Conservation (phyloP, 2,888 invertebrate genomes). For the Lobophora halterata region DNA sequence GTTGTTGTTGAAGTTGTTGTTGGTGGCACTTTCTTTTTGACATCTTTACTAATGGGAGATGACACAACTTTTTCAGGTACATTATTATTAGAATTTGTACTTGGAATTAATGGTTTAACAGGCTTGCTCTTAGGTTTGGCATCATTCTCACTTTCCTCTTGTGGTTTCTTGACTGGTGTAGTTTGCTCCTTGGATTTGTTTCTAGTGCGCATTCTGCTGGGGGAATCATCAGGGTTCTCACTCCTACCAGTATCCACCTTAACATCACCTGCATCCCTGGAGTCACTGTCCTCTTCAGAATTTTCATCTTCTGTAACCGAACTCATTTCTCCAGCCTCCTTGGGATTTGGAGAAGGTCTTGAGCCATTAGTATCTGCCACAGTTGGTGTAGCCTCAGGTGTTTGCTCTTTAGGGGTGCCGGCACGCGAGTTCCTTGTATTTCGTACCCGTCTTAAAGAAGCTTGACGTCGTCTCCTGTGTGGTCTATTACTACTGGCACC, state of each 20-base stretch:
- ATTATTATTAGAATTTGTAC: slow-evolving; percentile 71
- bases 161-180: slow-evolving; percentile 71
- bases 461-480: slow-evolving; percentile 93
- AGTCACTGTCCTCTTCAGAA: slow-evolving; percentile 97
- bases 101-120: slow-evolving; percentile 59
- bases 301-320: slow-evolving; percentile 94
- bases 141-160: slow-evolving; percentile 76
- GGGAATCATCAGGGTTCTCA: slow-evolving; percentile 89
- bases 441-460: slow-evolving; percentile 92
- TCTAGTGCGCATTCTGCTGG: slow-evolving; percentile 93
- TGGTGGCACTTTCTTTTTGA: slow-evolving; percentile 62
- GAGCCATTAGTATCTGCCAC: slow-evolving; percentile 75
- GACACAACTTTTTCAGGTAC: slow-evolving; percentile 59
- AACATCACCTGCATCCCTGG: slow-evolving; percentile 89
- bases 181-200: slow-evolving; percentile 90
- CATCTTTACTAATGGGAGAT: slow-evolving; percentile 66
- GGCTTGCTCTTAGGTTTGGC: slow-evolving; percentile 61
- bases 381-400: slow-evolving; percentile 81
- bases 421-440: slow-evolving; percentile 93
- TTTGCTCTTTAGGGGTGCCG: slow-evolving; percentile 87
- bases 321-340: slow-evolving; percentile 86
- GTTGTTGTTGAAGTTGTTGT: no score
- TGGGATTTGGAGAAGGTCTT: slow-evolving; percentile 84
- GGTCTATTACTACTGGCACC: slow-evolving; percentile 98
- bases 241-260: slow-evolving; percentile 90